Percentiles rank a stretch among this genome's conserved stretches.
Conservation (phyloP, 1,140 invertebrate species). For the Araneus ventricosus region DNA sequence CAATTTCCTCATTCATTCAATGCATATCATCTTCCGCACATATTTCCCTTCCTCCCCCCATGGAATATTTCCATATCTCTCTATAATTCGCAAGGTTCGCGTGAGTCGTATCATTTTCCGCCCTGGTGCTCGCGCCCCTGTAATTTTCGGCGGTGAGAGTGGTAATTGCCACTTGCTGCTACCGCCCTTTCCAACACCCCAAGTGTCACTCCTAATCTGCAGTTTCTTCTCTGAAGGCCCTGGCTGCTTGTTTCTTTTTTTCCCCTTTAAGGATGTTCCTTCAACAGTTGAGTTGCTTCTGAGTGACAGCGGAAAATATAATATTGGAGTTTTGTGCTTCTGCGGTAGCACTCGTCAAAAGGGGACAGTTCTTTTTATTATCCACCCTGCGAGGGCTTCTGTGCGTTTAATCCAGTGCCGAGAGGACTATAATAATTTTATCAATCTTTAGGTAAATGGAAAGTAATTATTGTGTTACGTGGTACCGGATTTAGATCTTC, state of each 20-base stretch:
- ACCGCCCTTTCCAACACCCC: conserved; percentile 54
- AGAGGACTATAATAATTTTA: conserved; percentile 12
- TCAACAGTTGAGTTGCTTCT: conserved; percentile 48
- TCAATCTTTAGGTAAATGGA: conserved; percentile 20
- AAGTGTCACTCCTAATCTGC: conserved; percentile 66
- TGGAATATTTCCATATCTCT: conserved; percentile 68
- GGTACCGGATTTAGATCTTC: background rate
- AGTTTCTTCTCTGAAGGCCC: conserved; percentile 22
- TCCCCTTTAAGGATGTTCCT: conserved; percentile 55
- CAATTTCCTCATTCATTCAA: conserved; percentile 27
- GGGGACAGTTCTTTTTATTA: conserved; percentile 21
- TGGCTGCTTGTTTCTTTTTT: conserved; percentile 16
- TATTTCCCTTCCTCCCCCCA: conserved; percentile 2
- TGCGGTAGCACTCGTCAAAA: conserved; percentile 54
- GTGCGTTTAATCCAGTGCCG: background rate
- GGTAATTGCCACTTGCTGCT: conserved; percentile 69
- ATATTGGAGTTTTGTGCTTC: conserved; percentile 37
- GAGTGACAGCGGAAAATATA: conserved; percentile 70
- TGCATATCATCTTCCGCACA: conserved; percentile 59
- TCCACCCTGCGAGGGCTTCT: background rate
- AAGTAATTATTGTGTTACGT: conserved; percentile 32
- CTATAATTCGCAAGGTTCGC: conserved; percentile 68
- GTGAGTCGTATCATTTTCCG: conserved; percentile 73
- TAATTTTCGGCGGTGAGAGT: conserved; percentile 66
- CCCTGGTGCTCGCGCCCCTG: conserved; percentile 66